Evolutionary conservation across 2,113 vertebrate genomes (phyloP).

Genomic region (Zootoca vivipara): DNA sequence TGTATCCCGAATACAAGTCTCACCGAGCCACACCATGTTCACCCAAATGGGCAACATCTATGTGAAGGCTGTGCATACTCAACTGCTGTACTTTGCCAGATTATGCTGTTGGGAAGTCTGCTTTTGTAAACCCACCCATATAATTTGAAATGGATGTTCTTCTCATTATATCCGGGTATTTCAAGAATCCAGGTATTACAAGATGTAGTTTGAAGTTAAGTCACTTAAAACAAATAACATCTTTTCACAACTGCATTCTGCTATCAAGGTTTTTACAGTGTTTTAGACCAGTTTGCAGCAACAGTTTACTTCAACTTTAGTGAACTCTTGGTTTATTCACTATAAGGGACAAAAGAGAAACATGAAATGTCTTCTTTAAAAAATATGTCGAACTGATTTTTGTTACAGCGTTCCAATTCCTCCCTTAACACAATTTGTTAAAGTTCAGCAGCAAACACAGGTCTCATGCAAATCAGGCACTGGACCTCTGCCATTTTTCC

Average conservation of each 20-base stretch:
- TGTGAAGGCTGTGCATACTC: not conserved
- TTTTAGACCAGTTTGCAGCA: not conserved
- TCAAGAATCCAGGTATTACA: not conserved
- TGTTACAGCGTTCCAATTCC: constrained; percentile 49
- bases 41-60: not conserved
- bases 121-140: not conserved
- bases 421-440: constrained; percentile 15
- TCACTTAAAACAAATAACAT: not conserved
- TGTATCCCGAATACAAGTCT: too few species aligned
- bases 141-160: not conserved
- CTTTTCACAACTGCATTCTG: not conserved
- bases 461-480: not conserved
- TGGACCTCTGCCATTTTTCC: constrained; percentile 62
- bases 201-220: not conserved
- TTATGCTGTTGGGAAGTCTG: not conserved
- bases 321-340: not conserved
- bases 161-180: not conserved
- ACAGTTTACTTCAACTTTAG: not conserved
- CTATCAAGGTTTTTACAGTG: not conserved
- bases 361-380: constrained; percentile 31
- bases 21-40: not conserved
- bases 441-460: not conserved
- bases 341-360: constrained; percentile 25
- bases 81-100: not conserved
- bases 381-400: constrained; percentile 18